Conservation (phyloP, 2,797 vertebrate genomes). For the Cyprinella venusta region DNA sequence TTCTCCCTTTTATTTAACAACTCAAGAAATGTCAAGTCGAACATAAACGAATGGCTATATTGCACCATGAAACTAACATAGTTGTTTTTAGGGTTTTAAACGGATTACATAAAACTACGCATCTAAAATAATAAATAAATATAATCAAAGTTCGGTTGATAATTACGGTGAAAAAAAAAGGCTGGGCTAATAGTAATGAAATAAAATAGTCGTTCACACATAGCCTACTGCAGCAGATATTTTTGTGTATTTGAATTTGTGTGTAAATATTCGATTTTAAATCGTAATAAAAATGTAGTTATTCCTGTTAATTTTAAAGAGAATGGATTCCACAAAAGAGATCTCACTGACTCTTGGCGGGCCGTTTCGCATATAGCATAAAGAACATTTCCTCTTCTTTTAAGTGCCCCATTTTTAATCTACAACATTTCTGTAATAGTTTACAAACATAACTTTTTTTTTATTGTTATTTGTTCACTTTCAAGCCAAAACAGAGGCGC, state of each 20-base stretch:
- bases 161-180: background rate
- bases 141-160: background rate
- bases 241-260: background rate
- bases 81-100: background rate
- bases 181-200: background rate
- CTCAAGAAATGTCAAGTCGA: conserved; percentile 22
- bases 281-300: conserved; percentile 15
- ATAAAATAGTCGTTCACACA: background rate
- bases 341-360: conserved; percentile 42
- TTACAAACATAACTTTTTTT: background rate
- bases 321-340: conserved; percentile 6
- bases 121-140: conserved; percentile 6
- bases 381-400: conserved; percentile 29
- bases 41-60: conserved; percentile 11
- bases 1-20: background rate
- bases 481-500: background rate
- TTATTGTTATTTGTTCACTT: background rate
- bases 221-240: background rate
- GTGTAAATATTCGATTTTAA: conserved; percentile 36
- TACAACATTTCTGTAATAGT: background rate
- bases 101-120: background rate
- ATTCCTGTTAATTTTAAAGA: background rate
- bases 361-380: conserved; percentile 28
- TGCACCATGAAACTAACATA: background rate
- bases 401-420: background rate